phyloP scores from a whole-genome alignment of 1,140 invertebrate species.

The Eulimnadia texana region DNA sequence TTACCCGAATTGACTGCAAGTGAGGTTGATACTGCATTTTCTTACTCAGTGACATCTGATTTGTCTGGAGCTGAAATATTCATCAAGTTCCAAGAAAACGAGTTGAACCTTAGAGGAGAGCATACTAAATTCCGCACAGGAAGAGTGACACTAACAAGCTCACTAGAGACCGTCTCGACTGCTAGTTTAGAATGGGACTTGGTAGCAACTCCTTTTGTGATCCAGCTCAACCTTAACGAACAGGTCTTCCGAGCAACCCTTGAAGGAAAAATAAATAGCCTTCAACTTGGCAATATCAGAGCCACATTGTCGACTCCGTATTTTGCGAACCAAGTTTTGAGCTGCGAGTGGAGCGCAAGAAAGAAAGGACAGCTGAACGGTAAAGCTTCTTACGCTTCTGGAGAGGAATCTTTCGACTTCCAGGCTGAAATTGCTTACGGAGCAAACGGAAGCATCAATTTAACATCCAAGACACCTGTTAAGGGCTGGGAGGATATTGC shows the following conservation, averaged over 20 bases:
- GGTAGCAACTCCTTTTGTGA: neutral
- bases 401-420: neutral
- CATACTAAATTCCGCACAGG: neutral
- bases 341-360: neutral
- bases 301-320: conserved; percentile 7
- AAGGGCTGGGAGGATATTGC: neutral
- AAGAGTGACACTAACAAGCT: neutral
- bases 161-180: neutral
- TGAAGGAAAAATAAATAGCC: neutral
- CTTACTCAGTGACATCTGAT: too few relatives aligned
- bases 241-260: neutral
- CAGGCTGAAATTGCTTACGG: neutral
- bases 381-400: neutral
- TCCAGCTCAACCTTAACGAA: neutral
- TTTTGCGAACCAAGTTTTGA: neutral
- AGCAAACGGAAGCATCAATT: neutral
- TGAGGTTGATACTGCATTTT: too few relatives aligned
- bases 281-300: neutral
- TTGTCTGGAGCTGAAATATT: too few relatives aligned
- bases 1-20: too few relatives aligned
- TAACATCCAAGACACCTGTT: neutral
- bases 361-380: neutral
- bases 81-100: neutral
- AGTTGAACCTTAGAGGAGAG: neutral
- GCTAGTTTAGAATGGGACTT: conserved; percentile 8